Evolutionary conservation across 2,888 invertebrate species (phyloP).

Genomic region (Nemapogon koenigi): DNA sequence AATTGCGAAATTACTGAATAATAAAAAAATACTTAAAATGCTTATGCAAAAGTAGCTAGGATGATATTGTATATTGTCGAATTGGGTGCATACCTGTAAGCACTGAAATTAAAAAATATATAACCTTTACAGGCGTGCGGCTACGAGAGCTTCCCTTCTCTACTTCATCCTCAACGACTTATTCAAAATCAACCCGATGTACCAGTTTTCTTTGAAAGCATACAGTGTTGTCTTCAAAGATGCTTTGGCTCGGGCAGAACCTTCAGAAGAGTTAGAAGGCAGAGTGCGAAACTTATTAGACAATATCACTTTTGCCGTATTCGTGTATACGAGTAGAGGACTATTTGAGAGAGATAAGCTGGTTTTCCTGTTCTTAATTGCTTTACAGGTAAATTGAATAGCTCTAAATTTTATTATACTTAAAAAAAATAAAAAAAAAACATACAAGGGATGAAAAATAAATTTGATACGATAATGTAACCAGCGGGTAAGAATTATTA

Average conservation of each 20-base stretch:
- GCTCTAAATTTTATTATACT: no score
- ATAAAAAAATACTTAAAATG: no score
- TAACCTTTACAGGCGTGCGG: slow-evolving; percentile 73
- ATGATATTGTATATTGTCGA: no score
- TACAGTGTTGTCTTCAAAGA: slow-evolving; percentile 91
- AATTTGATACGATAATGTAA: no score
- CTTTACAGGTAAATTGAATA: slow-evolving; percentile 75
- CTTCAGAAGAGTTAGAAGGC: slow-evolving; percentile 72
- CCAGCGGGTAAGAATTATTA: no score
- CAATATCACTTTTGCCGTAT: slow-evolving; percentile 86
- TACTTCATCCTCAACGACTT: slow-evolving; percentile 95
- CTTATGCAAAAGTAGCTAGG: no score
- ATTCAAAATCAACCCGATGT: slow-evolving; percentile 91
- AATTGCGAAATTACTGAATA: no score
- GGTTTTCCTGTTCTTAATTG: slow-evolving; percentile 87
- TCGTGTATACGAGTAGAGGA: slow-evolving; percentile 87
- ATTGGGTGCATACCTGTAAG: no score
- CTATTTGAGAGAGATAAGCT: slow-evolving; percentile 92
- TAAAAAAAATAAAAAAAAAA: no score
- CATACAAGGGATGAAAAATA: no score
- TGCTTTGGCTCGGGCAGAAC: slow-evolving; percentile 74
- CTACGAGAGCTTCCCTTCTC: slow-evolving; percentile 84
- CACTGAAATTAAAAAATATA: no score
- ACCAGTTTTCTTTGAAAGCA: slow-evolving; percentile 94
- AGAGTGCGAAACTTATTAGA: slow-evolving; percentile 83